Percentiles rank a stretch among this genome's conserved stretches.
These are phyloP conservation scores for Eulimnadia texana DNA, from an alignment of 1,140 invertebrate genomes.

Conservation along the genomic window DNA sequence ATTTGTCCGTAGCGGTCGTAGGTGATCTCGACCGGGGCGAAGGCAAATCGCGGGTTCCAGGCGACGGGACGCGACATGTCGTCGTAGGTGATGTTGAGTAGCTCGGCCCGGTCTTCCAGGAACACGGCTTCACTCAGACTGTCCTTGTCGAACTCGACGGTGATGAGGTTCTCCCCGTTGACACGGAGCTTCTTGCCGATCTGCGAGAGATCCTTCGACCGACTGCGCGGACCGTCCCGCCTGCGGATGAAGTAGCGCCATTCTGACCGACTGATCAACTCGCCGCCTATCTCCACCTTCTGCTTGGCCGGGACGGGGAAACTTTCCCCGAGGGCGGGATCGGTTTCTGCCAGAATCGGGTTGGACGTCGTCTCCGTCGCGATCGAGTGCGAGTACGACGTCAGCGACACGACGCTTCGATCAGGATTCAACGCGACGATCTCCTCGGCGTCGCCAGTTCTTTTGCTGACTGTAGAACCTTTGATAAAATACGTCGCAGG, in stretches of 20 bases:
- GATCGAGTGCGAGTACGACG: conserved; percentile 66
- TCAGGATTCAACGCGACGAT: conserved; percentile 63
- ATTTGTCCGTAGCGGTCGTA: conserved; percentile 84
- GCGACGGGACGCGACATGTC: conserved; percentile 72
- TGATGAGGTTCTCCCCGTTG: conserved; percentile 80
- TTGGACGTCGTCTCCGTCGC: conserved; percentile 75
- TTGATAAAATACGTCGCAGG: conserved; percentile 73
- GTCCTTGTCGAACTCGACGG: conserved; percentile 80
- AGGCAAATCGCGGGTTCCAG: conserved; percentile 68
- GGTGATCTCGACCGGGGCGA: conserved; percentile 73
- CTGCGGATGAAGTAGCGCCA: conserved; percentile 79
- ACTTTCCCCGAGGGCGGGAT: conserved; percentile 66
- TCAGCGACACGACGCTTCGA: conserved; percentile 58
- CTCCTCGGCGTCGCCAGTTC: conserved; percentile 56
- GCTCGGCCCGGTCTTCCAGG: conserved; percentile 65
- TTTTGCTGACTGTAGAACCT: conserved; percentile 65
- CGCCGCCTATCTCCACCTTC: conserved; percentile 70
- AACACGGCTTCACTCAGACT: conserved; percentile 77
- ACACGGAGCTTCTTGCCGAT: conserved; percentile 69
- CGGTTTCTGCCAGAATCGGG: conserved; percentile 62
- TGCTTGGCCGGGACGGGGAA: conserved; percentile 83
- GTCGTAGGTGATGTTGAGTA: conserved; percentile 85
- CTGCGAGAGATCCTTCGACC: conserved; percentile 43
- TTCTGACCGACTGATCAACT: conserved; percentile 82
- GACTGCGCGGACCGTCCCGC: conserved; percentile 29